Evolutionary conservation across 2,797 vertebrate genomes (phyloP), one percentile per base, ranked within the genome.

Genomic region (Crypturellus tataupa): DNA sequence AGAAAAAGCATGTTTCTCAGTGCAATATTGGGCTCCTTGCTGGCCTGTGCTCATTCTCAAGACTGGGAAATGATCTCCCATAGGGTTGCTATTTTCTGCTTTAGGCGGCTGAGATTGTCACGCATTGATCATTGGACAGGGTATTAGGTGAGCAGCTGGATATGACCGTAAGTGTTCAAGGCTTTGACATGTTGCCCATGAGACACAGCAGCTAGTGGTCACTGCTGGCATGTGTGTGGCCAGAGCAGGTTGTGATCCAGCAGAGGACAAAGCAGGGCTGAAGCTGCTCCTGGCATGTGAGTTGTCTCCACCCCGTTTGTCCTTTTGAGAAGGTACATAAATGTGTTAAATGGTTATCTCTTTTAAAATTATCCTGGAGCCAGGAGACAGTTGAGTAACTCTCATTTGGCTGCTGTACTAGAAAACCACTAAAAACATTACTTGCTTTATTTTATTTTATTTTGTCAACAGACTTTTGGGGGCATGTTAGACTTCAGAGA

Each of bases 371-470:
- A 2, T 58, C n/a, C n/a, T 35, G 3, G 63, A 79, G 42, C 31
- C 14, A 12, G 44, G 59, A 80, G 81, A 31, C 89, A 75, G 35
- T 2, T 69, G 69, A 85, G 35, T 47, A 59, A 39, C 33, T 87
- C 27, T 24, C 6, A 44, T 64, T 47, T 93, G 72, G 63, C 87
- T 94, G 59, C 55, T 81, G 49, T 70, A 69, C 40, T 40, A 47
- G 40, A 91, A 58, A 73, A 15, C n/a, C 68, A 20, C 27, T 29
- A 9, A 73, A 90, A 42, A 33, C n/a, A 25, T 24, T n/a, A 20
- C 63, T 79, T 88, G 23, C 59, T 92, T 93, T 87, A 64, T 72
- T 93, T 92, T 87, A 64, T 72, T 93, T 92, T 70, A 62, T 77
- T 77, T 84, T 15, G 35, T 82, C 84, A 89, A 80, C 56, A 89